Evolutionary conservation across 2,797 vertebrate genomes (phyloP), one percentile per base, ranked within the genome.

Genomic region (Menidia menidia): DNA sequence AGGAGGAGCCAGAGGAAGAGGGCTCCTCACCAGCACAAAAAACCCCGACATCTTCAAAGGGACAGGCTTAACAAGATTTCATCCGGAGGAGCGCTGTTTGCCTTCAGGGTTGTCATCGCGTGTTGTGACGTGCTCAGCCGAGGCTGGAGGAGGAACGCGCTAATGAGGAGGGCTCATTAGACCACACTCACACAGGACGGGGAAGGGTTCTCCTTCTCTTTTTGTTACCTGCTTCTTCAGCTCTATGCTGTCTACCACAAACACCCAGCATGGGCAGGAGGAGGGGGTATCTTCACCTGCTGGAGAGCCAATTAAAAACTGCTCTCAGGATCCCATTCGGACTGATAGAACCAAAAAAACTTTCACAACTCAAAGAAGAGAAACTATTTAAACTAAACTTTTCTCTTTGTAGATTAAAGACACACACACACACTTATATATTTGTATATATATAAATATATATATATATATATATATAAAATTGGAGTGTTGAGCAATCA

Each of bases 91-190:
- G 53, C 62, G 48, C 16, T 33, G 35, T 60, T 50, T 58, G 19
- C 11, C 14, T 60, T 68, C 18, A 25, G 50, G 68, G 59, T 65
- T 68, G 71, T 58, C 71, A 66, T 2, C 45, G 63, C 50, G 9
- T 25, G 63, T 41, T n/a, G 47, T 8, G 44, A 33, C 68, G 74
- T 10, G 32, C 54, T 68, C 61, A 43, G 48, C 41, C 35, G 66
- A 69, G 75, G 50, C 71, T 71, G 76, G 61, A 79, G 55, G 58
- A 71, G 56, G 79, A 73, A 50, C 57, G 69, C 80, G 69, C 80
- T 91, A 90, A 92, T 86, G 82, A 92, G 84, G 81, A 68, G 7
- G 64, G 64, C 87, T 93, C 87, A 90, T 93, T 92, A 92, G 87
- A 84, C 68, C 62, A 61, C 61, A 52, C 81, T 80, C 73, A 82